Evolutionary conservation across 2,888 invertebrate genomes (phyloP), one percentile per base, ranked within the genome.

Genomic region (Cheilosia scutellata): DNA sequence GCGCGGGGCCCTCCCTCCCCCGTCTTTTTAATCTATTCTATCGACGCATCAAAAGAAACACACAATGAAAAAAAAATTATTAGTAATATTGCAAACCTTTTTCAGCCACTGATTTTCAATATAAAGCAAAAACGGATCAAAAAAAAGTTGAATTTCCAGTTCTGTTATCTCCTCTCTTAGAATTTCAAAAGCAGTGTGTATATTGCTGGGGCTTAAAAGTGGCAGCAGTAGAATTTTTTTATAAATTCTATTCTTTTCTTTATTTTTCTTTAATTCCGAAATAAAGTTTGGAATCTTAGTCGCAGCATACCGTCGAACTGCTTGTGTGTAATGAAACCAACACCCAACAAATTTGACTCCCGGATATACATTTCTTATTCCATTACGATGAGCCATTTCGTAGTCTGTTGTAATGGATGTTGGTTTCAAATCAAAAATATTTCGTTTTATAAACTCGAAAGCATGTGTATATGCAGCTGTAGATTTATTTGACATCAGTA

Each of bases 281-380:
- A 44, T 44, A 44, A 44, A 44, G 44, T 44, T 44, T 16, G 44
- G n/a, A 44, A 44, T 44, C 44, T 44, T 44, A 44, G 44, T 16
- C 44, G 16, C 44, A 44, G 16, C 44, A 44, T 44, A 44, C 16
- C 16, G 44, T 44, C 44, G 44, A 44, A 44, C 16, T 44, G 44
- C 6, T 44, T 44, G 44, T 3, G 44, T 44, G 16, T 44, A 44
- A 44, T 44, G 44, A 44, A 44, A 44, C 44, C 44, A 44, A 44
- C 44, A 16, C 16, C 44, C 44, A 44, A 44, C 44, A 44, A 44
- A 44, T 44, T 44, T 44, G 2, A 44, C 44, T 44, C n/a, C 44
- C 44, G 16, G 44, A 44, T 44, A 44, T 44, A 44, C 44, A 44
- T 16, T 44, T 44, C 5, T 16, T n/a, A 44, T 44, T 44, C 44